These are phyloP conservation scores for Diadumene lineata DNA, from an alignment of 92 coral and sea anemone species.

Conservation along the genomic window DNA sequence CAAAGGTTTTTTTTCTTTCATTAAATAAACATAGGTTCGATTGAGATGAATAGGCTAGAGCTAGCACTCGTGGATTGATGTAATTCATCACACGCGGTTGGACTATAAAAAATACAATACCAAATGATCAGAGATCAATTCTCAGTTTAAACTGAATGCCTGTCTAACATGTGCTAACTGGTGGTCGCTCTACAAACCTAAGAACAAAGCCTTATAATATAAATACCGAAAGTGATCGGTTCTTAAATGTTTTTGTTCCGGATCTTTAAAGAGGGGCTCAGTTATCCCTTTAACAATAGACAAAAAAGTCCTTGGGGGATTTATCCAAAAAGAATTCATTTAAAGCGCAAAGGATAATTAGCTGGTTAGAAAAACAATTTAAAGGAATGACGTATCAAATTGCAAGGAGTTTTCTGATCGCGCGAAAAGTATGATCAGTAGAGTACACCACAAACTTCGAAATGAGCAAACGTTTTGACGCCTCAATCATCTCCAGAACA, in stretches of 20 bases:
- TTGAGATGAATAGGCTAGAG: conserved; percentile 10
- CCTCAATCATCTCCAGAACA: not conserved
- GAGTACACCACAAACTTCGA: not conserved
- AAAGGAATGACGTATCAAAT: too few species aligned
- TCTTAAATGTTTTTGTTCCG: conserved; percentile 9
- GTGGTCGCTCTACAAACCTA: conserved; percentile 10
- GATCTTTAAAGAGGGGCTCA: conserved; percentile 19
- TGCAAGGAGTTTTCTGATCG: too few species aligned
- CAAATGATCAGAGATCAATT: conserved; percentile 21
- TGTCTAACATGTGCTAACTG: conserved; percentile 16
- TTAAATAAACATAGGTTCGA: conserved; percentile 10
- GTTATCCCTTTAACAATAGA: conserved; percentile 3
- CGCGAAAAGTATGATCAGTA: not conserved
- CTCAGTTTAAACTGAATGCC: not conserved
- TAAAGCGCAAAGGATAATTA: too few species aligned
- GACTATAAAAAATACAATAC: conserved; percentile 18
- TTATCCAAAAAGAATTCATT: too few species aligned
- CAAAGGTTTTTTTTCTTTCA: not conserved
- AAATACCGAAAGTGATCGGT: conserved; percentile 35
- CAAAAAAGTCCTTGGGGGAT: not conserved
- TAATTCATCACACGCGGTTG: conserved; percentile 23
- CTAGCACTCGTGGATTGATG: conserved; percentile 7
- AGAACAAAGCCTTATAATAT: conserved; percentile 9
- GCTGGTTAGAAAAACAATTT: too few species aligned
- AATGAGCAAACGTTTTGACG: conserved; percentile 23